A percentile compares a stretch with the other conserved stretches of the same genome.
Evolutionary conservation across 2,888 invertebrate genomes (phyloP).

Genomic region (Pasiphila rectangulata): DNA sequence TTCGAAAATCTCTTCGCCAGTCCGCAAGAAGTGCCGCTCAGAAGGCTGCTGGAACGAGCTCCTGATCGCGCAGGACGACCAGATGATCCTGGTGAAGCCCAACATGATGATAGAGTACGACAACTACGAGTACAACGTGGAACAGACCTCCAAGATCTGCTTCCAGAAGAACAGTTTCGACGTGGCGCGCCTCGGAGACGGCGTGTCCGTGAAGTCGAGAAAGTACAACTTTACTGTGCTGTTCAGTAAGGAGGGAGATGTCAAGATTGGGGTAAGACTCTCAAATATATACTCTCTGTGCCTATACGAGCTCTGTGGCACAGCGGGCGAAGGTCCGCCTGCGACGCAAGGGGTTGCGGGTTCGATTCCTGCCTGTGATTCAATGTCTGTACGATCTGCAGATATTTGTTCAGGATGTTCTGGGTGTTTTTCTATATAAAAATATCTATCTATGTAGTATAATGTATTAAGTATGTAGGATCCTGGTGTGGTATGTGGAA

Average conservation of each 20-base stretch:
- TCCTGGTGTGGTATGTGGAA: too few species aligned
- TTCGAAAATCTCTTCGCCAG: conserved; percentile 51
- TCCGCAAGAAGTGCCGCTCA: conserved; percentile 83
- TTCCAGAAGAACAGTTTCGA: conserved; percentile 83
- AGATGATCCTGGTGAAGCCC: conserved; percentile 81
- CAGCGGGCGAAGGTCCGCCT: too few species aligned
- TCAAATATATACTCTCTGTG: background rate
- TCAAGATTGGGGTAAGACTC: conserved; percentile 84
- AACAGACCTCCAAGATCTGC: conserved; percentile 82
- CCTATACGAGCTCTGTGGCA: background rate
- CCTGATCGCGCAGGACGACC: conserved; percentile 82
- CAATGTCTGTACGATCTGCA: too few species aligned
- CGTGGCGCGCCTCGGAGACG: conserved; percentile 85
- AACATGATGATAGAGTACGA: conserved; percentile 85
- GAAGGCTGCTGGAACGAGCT: conserved; percentile 83
- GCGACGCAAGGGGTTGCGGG: too few species aligned
- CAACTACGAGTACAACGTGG: conserved; percentile 82
- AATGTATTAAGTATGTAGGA: too few species aligned
- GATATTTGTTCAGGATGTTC: too few species aligned
- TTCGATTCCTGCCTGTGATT: too few species aligned
- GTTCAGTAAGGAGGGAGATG: conserved; percentile 84
- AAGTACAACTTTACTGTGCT: conserved; percentile 87
- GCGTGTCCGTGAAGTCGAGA: conserved; percentile 84
- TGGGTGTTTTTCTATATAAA: too few species aligned
- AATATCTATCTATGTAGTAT: too few species aligned